Percentiles rank a stretch among this genome's conserved stretches.
These are phyloP conservation scores for Hoplodrina blanda DNA, from an alignment of 2,888 invertebrate species.

Conservation along the genomic window DNA sequence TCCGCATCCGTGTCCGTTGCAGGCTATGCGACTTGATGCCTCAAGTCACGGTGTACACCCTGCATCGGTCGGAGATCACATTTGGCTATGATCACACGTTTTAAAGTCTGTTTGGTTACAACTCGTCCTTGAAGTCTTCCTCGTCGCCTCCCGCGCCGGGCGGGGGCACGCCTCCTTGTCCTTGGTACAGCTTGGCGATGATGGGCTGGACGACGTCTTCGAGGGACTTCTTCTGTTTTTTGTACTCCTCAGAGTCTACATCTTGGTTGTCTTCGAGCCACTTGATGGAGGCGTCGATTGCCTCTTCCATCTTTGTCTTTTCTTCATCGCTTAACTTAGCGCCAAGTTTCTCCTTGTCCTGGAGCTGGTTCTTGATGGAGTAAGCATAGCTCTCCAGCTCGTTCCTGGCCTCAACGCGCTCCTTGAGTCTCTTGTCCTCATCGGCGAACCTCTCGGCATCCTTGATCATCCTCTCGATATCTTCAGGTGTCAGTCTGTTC, in stretches of 20 bases:
- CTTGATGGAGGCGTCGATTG: slow-evolving; percentile 99
- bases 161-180: slow-evolving; percentile 95
- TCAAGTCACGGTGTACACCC: slow-evolving; percentile 62
- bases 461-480: slow-evolving; percentile 99
- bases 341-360: slow-evolving; percentile 99
- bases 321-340: slow-evolving; percentile 97
- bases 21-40: slow-evolving; percentile 63
- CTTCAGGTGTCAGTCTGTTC: slow-evolving; percentile 98
- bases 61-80: slow-evolving; percentile 82
- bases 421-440: slow-evolving; percentile 99
- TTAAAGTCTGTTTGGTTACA: slow-evolving; percentile 90
- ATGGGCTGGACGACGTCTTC: slow-evolving; percentile 99
- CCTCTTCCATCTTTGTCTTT: slow-evolving; percentile 98
- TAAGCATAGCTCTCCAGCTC: slow-evolving; percentile 99
- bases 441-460: slow-evolving; percentile 99
- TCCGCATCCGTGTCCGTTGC: slow-evolving; percentile 76
- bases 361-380: slow-evolving; percentile 98
- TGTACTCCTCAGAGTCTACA: slow-evolving; percentile 97
- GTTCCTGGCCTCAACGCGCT: slow-evolving; percentile 98
- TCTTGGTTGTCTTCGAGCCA: slow-evolving; percentile 99
- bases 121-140: slow-evolving; percentile 96
- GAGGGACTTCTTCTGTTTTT: slow-evolving; percentile 98
- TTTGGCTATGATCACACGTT: slow-evolving; percentile 82
- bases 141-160: slow-evolving; percentile 93
- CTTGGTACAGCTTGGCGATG: slow-evolving; percentile 98